A percentile compares a stretch with the other conserved stretches of the same genome.
Evolutionary conservation across 2,797 vertebrate genomes (phyloP).

Genomic region (Bryconaethiops microstoma): DNA sequence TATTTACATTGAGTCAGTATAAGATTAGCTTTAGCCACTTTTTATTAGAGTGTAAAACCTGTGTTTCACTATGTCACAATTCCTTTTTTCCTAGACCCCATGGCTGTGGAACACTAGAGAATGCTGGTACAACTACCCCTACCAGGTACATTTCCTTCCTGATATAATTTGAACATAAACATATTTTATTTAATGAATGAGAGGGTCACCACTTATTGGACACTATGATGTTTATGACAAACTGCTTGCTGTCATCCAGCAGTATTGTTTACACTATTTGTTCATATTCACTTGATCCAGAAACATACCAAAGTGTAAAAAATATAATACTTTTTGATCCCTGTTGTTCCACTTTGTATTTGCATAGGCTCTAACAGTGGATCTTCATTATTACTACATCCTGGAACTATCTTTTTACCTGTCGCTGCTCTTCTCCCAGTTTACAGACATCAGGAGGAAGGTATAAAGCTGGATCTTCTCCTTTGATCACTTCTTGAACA

Average conservation of each 20-base stretch:
- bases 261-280: background rate
- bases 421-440: slow-evolving; percentile 96
- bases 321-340: too few species aligned
- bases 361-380: slow-evolving; percentile 89
- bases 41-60: background rate
- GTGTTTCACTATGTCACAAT: background rate
- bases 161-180: background rate
- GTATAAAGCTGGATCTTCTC: slow-evolving; percentile 74
- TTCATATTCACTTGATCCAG: background rate
- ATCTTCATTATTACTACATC: slow-evolving; percentile 97
- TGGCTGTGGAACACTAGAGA: slow-evolving; percentile 98
- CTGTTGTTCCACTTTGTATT: slow-evolving; percentile 44
- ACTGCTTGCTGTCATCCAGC: background rate
- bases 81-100: slow-evolving; percentile 79
- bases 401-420: slow-evolving; percentile 96
- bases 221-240: background rate
- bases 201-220: background rate
- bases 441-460: slow-evolving; percentile 98
- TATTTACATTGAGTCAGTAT: background rate
- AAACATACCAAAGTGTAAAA: background rate
- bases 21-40: too few species aligned
- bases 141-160: slow-evolving; percentile 84
- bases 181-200: background rate
- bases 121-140: slow-evolving; percentile 97
- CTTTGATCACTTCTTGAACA: background rate